Base-by-base conservation (phyloP, 2,113 vertebrate genomes). In the Romanogobio albipinnatus region DNA sequence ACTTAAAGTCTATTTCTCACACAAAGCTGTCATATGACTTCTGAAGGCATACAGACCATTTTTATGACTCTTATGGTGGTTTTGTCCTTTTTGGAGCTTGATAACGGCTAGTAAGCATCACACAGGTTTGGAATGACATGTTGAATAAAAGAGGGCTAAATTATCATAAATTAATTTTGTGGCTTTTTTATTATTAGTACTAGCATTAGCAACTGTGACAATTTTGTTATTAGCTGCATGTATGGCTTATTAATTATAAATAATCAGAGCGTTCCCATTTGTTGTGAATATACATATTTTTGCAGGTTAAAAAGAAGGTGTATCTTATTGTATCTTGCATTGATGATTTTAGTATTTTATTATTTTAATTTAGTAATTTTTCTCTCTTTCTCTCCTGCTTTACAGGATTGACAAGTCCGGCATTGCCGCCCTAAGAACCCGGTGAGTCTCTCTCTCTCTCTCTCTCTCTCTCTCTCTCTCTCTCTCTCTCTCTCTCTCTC, bases 341-440 rank as follows among this genome's bases (percentile, higher is more conserved):
- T 7, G 2, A 4, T 26, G 76, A 9, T 15, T 13, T 53, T 59
- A 11, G 15, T 39, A 19, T 24, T n/a, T 62, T 62, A 15, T 43
- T 58, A 13, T 24, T 45, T 76, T 61, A 2, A 45, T 39, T 13
- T 61, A 15, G 4, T 76, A n/a, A 61, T 81, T 10, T 26, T 82
- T 2, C 10, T 74, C 70, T 77, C 24, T 86, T n/a, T 26, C n/a
- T 85, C 13, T 76, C 68, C 15, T 58, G 36, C 19, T 74, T 47
- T 88, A 11, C 56, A 90, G 89, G 88, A 86, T 90, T 70, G 89
- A 90, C 87, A 90, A 88, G 84, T 82, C 89, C 53, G 89, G 83
- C 62, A 84, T 87, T 22, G 83, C 89, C 5, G 87, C 90, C 45
- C 87, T 90, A 78, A 88, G 85, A 61, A 75, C 82, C 76, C 77